Conservation (phyloP, 2,797 vertebrate species). For the Trachops cirrhosus region DNA sequence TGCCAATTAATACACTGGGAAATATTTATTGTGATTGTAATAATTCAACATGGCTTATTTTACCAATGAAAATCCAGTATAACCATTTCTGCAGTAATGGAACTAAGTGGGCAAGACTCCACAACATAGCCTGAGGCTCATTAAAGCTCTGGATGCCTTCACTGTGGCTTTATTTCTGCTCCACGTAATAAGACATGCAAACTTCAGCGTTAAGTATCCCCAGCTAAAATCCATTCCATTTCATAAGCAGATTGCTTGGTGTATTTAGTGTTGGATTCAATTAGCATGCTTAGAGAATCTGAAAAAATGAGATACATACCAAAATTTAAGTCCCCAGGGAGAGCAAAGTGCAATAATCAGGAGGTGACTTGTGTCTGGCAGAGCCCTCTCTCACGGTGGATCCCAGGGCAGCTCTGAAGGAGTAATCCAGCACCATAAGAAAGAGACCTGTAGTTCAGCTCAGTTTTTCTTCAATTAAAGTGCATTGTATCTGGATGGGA, state of each 20-base stretch:
- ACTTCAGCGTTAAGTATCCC: conserved; percentile 70
- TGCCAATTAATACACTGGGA: conserved; percentile 74
- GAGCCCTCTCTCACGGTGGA: conserved; percentile 86
- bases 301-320: conserved; percentile 84
- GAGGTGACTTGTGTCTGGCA: conserved; percentile 87
- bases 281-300: conserved; percentile 79
- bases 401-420: conserved; percentile 84
- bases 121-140: conserved; percentile 61
- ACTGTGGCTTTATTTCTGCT: conserved; percentile 67
- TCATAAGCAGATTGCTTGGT: conserved; percentile 36
- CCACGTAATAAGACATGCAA: conserved; percentile 74
- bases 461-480: conserved; percentile 88
- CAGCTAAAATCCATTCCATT: conserved; percentile 65
- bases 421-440: conserved; percentile 88
- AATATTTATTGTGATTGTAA: conserved; percentile 73
- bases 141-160: conserved; percentile 60
- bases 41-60: conserved; percentile 78
- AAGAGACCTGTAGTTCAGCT: conserved; percentile 83
- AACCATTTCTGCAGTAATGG: conserved; percentile 58
- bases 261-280: conserved; percentile 61
- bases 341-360: conserved; percentile 84
- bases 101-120: conserved; percentile 68
- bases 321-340: conserved; percentile 84
- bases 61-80: conserved; percentile 60
- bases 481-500: conserved; percentile 84